A percentile compares a stretch with the other conserved stretches of the same genome.
These are phyloP conservation scores for Drosophila paracracens DNA, from an alignment of 2,888 invertebrate genomes.

Conservation along the genomic window DNA sequence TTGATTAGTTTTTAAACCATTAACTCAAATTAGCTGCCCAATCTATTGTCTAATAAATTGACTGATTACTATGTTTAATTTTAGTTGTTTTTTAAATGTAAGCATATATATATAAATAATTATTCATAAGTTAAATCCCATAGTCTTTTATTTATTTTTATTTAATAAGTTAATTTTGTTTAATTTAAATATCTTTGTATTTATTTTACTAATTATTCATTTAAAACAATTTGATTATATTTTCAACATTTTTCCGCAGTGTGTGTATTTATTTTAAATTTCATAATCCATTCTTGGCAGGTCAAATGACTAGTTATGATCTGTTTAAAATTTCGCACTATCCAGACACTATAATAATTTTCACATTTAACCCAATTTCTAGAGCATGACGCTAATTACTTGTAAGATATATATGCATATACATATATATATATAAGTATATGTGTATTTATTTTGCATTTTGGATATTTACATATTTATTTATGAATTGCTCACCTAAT, in stretches of 20 bases:
- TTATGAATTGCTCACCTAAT: conserved; percentile 57
- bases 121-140: neutral
- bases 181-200: neutral
- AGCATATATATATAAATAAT: neutral
- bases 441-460: conserved; percentile 13
- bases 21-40: neutral
- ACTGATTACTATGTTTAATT: too few species aligned
- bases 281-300: conserved; percentile 17
- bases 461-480: conserved; percentile 34
- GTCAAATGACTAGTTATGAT: conserved; percentile 10
- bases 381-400: conserved; percentile 77
- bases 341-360: conserved; percentile 50
- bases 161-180: neutral
- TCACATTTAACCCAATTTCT: conserved; percentile 73
- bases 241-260: conserved; percentile 9
- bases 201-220: neutral
- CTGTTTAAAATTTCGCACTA: conserved; percentile 33
- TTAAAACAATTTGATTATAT: neutral
- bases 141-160: neutral
- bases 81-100: neutral
- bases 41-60: neutral
- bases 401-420: conserved; percentile 50
- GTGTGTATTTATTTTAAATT: conserved; percentile 3
- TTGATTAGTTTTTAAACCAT: neutral
- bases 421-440: neutral